Evolutionary conservation across 2,888 invertebrate genomes (phyloP).

Genomic region (Lepidochrysops patricia): DNA sequence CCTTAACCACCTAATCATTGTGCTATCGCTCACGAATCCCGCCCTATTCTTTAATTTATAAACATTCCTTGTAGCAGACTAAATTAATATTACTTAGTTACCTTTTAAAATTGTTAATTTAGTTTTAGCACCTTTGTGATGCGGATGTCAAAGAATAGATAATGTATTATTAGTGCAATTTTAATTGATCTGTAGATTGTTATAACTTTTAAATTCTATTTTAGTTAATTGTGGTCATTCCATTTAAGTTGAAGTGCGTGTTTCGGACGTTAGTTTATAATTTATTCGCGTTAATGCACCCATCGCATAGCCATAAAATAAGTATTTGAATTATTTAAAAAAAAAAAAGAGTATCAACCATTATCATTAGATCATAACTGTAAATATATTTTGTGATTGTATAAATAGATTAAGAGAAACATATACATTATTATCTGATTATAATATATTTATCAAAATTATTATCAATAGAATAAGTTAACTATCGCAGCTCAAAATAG

Average conservation of each 20-base stretch:
- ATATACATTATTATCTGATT: slow-evolving; percentile 2
- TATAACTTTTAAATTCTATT: slow-evolving; percentile 37
- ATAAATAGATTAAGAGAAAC: not conserved
- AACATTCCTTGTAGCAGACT: not conserved
- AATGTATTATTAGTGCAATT: slow-evolving; percentile 38
- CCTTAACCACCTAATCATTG: not conserved
- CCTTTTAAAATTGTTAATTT: slow-evolving; percentile 4
- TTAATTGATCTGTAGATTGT: slow-evolving; percentile 59
- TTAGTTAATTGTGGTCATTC: slow-evolving; percentile 50
- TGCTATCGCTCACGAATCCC: not conserved
- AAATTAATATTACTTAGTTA: not conserved
- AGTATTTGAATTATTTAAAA: not conserved
- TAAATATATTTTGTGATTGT: slow-evolving; percentile 5
- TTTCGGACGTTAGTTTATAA: slow-evolving; percentile 16
- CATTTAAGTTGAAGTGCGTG: slow-evolving; percentile 33
- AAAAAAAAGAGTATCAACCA: not conserved
- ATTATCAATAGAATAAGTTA: not conserved
- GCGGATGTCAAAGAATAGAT: slow-evolving; percentile 12
- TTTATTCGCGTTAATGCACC: slow-evolving; percentile 13
- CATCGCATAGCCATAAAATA: slow-evolving; percentile 9
- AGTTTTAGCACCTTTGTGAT: slow-evolving; percentile 10
- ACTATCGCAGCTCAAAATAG: slow-evolving; percentile 6
- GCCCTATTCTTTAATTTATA: slow-evolving; percentile 2
- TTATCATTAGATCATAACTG: not conserved
- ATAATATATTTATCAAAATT: slow-evolving; percentile 8